Evolutionary conservation across 2,888 invertebrate species (phyloP).

Genomic region (Frankliniella intonsa): DNA sequence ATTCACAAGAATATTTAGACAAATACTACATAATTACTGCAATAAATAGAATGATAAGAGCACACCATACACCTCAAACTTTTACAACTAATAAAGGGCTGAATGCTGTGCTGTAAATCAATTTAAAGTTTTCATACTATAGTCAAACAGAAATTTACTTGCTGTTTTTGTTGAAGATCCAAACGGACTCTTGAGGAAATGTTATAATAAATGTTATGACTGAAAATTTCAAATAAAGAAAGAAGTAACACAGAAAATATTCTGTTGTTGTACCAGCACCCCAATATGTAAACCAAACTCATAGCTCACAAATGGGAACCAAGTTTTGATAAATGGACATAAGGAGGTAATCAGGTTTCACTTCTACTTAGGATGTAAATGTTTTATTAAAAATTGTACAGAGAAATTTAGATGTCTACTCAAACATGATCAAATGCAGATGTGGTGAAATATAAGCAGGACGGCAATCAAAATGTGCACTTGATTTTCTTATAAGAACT

Average conservation of each 20-base stretch:
- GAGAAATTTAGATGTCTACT: slow-evolving; percentile 7
- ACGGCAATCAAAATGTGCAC: slow-evolving; percentile 22
- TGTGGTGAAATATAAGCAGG: slow-evolving; percentile 14
- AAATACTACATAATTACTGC: too few relatives aligned
- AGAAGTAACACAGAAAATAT: not conserved
- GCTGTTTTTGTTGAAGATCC: too few relatives aligned
- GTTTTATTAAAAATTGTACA: slow-evolving; percentile 22
- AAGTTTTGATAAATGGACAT: not conserved
- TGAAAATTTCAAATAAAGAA: slow-evolving; percentile 20
- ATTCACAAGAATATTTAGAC: too few relatives aligned
- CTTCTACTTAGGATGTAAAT: not conserved
- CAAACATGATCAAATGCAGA: not conserved
- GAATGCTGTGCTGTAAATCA: too few relatives aligned
- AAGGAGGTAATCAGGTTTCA: too few relatives aligned
- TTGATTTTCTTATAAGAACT: slow-evolving; percentile 18
- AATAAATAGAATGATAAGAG: too few relatives aligned
- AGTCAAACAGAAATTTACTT: too few relatives aligned
- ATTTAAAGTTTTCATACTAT: too few relatives aligned
- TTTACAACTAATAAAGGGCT: too few relatives aligned
- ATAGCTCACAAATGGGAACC: too few relatives aligned
- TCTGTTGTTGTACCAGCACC: too few relatives aligned
- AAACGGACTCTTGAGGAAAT: not conserved
- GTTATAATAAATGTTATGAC: slow-evolving; percentile 9
- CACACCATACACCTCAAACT: too few relatives aligned
- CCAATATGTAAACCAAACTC: not conserved